phyloP scores from a whole-genome alignment of 2,888 invertebrate genomes.

The Dicycla oo region DNA sequence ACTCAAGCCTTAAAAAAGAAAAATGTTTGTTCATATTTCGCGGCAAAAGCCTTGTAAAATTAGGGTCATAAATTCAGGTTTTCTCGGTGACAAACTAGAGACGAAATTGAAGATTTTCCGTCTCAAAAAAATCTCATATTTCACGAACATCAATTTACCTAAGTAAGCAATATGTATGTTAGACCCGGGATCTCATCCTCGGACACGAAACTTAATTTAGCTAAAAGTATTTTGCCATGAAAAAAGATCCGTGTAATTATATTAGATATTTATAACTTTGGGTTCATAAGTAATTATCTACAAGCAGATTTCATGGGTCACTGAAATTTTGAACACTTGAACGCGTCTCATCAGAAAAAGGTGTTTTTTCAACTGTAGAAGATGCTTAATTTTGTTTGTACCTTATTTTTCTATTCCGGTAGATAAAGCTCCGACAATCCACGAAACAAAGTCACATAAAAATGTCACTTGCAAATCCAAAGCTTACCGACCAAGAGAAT shows the following conservation, averaged over 20 bases:
- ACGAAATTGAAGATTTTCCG: constrained; percentile 41
- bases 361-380: constrained; percentile 28
- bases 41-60: constrained; percentile 34
- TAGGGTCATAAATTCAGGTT: constrained; percentile 32
- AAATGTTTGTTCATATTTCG: constrained; percentile 20
- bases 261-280: constrained; percentile 51
- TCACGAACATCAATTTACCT: constrained; percentile 44
- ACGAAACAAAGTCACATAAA: constrained; percentile 38
- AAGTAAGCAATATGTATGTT: constrained; percentile 42
- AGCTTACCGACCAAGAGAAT: constrained; percentile 56
- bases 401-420: constrained; percentile 47
- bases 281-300: constrained; percentile 53
- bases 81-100: constrained; percentile 26
- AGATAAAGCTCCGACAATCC: constrained; percentile 29
- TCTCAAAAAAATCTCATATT: constrained; percentile 39
- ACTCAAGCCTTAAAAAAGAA: constrained; percentile 12
- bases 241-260: constrained; percentile 33
- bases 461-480: constrained; percentile 55
- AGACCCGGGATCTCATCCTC: background rate
- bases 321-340: constrained; percentile 63
- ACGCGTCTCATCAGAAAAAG: constrained; percentile 54
- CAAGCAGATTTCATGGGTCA: constrained; percentile 64
- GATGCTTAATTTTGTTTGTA: constrained; percentile 38
- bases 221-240: constrained; percentile 41
- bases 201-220: constrained; percentile 31